These are phyloP conservation scores for Macrotis lagotis DNA, from an alignment of 2,113 vertebrate genomes.

Conservation along the genomic window DNA sequence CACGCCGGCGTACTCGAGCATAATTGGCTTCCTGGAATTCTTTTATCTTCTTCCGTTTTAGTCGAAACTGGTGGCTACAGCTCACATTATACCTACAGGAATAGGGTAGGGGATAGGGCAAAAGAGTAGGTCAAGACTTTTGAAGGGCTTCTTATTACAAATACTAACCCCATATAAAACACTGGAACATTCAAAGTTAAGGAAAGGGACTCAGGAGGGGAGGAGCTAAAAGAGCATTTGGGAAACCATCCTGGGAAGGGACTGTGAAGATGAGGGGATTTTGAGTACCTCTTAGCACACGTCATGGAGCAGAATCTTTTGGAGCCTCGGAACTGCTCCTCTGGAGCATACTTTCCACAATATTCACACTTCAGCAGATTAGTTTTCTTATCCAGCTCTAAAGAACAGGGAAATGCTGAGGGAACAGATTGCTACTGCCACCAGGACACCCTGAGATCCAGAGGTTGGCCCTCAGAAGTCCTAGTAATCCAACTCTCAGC, in stretches of 20 bases:
- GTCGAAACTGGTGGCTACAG: conserved; percentile 95
- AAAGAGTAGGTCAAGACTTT: neutral
- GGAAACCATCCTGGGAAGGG: conserved; percentile 18
- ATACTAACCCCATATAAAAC: neutral
- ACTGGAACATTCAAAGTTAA: neutral
- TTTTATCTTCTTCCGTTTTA: conserved; percentile 90
- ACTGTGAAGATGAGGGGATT: neutral
- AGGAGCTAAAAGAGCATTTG: neutral
- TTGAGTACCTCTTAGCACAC: conserved; percentile 95
- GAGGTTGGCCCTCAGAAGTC: neutral
- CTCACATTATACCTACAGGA: conserved; percentile 94
- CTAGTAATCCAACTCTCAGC: neutral
- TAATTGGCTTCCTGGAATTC: conserved; percentile 85
- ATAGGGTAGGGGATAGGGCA: neutral
- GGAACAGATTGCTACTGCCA: neutral
- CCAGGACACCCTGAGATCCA: neutral
- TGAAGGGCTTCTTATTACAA: neutral
- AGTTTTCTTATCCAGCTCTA: conserved; percentile 86
- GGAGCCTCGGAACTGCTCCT: conserved; percentile 94
- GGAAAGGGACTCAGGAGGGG: neutral
- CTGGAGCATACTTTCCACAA: conserved; percentile 94
- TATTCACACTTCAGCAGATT: conserved; percentile 96
- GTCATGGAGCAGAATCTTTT: conserved; percentile 98
- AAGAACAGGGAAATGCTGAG: conserved; percentile 62
- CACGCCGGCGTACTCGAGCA: conserved; percentile 85